phyloP scores from a whole-genome alignment of 2,888 invertebrate species.

The Leptura quadrifasciata region DNA sequence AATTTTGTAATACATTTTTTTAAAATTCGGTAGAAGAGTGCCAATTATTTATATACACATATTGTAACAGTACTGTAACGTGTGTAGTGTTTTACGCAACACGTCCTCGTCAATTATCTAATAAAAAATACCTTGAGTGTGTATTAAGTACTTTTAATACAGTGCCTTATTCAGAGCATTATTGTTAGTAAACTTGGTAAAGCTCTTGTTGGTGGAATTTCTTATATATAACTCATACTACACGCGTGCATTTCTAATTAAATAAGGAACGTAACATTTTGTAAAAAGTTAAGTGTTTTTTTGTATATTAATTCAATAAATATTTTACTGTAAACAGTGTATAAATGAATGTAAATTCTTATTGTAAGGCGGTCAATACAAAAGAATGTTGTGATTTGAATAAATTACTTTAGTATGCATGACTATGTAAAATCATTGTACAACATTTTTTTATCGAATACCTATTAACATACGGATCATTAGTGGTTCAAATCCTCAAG shows the following conservation, averaged over 20 bases:
- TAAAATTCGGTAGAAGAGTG: neutral
- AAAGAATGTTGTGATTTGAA: conserved; percentile 19
- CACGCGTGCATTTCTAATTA: neutral
- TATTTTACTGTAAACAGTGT: conserved; percentile 8
- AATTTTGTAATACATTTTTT: too few relatives aligned
- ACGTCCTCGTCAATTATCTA: conserved; percentile 13
- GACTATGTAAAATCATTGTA: neutral
- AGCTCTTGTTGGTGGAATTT: conserved; percentile 13
- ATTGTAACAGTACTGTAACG: neutral
- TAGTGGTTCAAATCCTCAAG: neutral
- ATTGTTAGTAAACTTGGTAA: neutral
- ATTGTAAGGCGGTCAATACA: conserved; percentile 3
- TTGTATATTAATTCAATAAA: neutral
- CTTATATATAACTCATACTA: neutral
- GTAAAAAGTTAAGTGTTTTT: conserved; percentile 12
- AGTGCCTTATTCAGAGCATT: neutral
- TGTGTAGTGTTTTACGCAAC: conserved; percentile 9
- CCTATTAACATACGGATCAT: neutral
- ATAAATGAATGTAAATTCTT: conserved; percentile 35
- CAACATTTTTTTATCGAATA: neutral
- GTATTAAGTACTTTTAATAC: neutral
- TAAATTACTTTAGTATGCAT: conserved; percentile 24
- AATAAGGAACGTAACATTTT: neutral
- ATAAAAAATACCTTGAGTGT: conserved; percentile 14
- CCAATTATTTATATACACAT: neutral